A percentile compares a stretch with the other conserved stretches of the same genome.
Evolutionary conservation across 2,888 invertebrate species (phyloP).

Genomic region (Tetanocera ferruginea): DNA sequence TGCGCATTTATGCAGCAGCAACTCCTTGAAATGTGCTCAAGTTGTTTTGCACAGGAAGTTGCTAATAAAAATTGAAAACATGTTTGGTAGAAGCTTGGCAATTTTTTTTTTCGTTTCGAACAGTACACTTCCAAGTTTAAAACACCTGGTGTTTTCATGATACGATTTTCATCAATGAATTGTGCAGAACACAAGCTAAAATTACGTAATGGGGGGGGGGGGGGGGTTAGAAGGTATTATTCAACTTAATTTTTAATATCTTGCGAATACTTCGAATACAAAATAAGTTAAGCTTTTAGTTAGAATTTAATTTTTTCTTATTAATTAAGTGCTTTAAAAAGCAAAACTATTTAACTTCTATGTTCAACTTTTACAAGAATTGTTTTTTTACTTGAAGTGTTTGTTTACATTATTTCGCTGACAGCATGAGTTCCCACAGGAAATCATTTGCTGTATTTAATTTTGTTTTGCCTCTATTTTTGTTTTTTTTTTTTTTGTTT

Average conservation of each 20-base stretch:
- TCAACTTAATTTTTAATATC: neutral
- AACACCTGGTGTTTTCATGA: neutral
- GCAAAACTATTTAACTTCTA: too few species aligned
- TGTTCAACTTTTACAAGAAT: neutral
- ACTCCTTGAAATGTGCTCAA: too few species aligned
- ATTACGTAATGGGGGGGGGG: neutral
- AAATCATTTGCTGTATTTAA: neutral
- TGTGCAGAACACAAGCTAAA: neutral
- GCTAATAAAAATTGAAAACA: neutral
- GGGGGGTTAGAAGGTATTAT: too few species aligned
- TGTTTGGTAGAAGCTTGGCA: neutral
- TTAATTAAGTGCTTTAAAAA: too few species aligned
- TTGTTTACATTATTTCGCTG: neutral
- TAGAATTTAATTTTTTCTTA: neutral
- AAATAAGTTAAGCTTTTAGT: neutral
- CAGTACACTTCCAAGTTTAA: neutral
- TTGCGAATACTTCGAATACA: too few species aligned
- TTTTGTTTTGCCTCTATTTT: too few species aligned
- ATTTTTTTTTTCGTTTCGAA: neutral
- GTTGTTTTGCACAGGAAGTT: too few species aligned
- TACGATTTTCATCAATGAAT: neutral
- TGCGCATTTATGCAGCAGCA: too few species aligned
- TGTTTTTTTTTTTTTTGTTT: neutral
- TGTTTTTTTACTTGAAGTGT: neutral
- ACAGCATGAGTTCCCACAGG: neutral